Evolutionary conservation across 2,113 vertebrate genomes (phyloP).

Genomic region (Entosphenus tridentatus): DNA sequence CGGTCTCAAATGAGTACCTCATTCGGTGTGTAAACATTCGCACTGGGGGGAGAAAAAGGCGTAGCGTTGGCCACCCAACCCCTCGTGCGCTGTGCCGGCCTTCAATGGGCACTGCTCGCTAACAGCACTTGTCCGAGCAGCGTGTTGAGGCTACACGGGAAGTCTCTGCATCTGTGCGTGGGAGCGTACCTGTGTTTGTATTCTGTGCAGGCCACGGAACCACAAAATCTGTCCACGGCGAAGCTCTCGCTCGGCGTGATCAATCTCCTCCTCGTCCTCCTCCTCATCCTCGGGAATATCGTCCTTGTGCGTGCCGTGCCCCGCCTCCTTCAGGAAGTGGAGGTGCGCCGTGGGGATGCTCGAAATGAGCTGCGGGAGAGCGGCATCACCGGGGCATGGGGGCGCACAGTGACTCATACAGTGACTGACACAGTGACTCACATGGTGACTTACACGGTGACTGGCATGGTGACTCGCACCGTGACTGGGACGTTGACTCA

Average conservation of each 20-base stretch:
- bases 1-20: too few relatives aligned
- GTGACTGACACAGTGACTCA: background rate
- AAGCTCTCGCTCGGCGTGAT: slow-evolving; percentile 80
- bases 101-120: too few relatives aligned
- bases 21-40: too few relatives aligned
- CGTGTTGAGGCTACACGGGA: too few relatives aligned
- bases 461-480: background rate
- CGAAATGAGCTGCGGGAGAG: slow-evolving; percentile 46
- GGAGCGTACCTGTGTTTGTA: slow-evolving; percentile 75
- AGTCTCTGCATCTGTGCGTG: background rate
- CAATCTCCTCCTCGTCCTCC: slow-evolving; percentile 85
- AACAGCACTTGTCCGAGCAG: too few relatives aligned
- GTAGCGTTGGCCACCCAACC: too few relatives aligned
- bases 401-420: background rate
- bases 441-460: background rate
- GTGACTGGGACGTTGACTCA: background rate
- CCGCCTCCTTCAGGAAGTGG: slow-evolving; percentile 73
- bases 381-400: background rate
- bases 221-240: slow-evolving; percentile 89
- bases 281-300: slow-evolving; percentile 67
- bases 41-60: too few relatives aligned
- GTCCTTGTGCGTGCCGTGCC: slow-evolving; percentile 64
- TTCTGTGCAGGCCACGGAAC: slow-evolving; percentile 92
- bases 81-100: too few relatives aligned
- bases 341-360: slow-evolving; percentile 69